These are phyloP conservation scores for Empidonax alnorum DNA, from an alignment of 2,113 vertebrate genomes.

Conservation along the genomic window DNA sequence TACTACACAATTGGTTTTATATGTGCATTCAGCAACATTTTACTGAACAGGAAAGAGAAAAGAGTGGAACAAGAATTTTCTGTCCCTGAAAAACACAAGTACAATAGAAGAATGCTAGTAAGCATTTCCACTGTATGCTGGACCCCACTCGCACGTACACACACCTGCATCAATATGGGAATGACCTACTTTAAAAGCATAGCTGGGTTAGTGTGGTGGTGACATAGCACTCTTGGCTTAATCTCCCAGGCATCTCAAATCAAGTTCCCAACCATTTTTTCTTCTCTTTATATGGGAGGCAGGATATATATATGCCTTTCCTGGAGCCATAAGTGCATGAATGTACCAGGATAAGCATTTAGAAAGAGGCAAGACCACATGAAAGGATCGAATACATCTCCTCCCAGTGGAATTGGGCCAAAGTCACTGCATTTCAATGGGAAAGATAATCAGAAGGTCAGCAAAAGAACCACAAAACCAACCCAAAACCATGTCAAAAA, in stretches of 20 bases:
- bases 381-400: not conserved
- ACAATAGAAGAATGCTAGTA: constrained; percentile 19
- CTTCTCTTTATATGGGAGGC: not conserved
- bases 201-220: not conserved
- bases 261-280: not conserved
- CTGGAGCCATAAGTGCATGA: not conserved
- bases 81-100: not conserved
- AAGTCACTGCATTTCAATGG: constrained; percentile 44
- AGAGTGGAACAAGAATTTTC: not conserved
- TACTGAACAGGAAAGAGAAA: not conserved
- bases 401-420: not conserved
- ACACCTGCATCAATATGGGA: constrained; percentile 39
- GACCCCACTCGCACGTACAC: not conserved
- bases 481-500: constrained; percentile 54
- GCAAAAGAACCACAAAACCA: constrained; percentile 54
- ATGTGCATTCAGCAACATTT: not conserved
- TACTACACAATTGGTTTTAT: not conserved
- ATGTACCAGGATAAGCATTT: not conserved
- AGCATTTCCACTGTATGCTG: not conserved
- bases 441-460: constrained; percentile 54
- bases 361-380: constrained; percentile 44
- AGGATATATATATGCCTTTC: not conserved
- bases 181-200: not conserved
- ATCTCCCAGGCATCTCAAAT: not conserved
- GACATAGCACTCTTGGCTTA: not conserved